Evolutionary conservation across 1,140 invertebrate species (phyloP), one percentile per base, ranked within the genome.

Genomic region (Sogatella furcifera): DNA sequence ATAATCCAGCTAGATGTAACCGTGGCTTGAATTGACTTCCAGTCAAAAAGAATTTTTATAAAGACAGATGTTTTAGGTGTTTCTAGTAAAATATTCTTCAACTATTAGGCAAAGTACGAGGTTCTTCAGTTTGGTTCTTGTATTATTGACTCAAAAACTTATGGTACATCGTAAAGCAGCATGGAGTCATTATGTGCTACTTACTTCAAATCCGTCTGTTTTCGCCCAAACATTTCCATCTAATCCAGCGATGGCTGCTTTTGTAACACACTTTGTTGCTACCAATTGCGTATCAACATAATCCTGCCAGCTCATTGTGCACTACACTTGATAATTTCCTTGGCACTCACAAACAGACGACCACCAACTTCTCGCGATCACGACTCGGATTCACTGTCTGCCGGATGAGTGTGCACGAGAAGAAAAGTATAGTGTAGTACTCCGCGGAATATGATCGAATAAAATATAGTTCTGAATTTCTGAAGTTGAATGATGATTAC

Each of bases 261-360:
- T 92, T 76, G 85, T 88, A 68, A 93, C 89, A 85, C 89, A 92
- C 77, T 84, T 86, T 71, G 90, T 92, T 71, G 90, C 90, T 78
- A 95, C 82, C 80, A 95, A 86, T 80, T 96, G 92, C 82, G 93
- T 95, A 80, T 95, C 92, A 74, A 96, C 90, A 82, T 96, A 96
- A 85, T 93, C 90, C 87, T 95, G 91, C 92, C 92, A 96, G 85
- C 90, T 94, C 91, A 94, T 95, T 73, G 76, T 85, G 73, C 52
- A 57, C 59, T 59, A 41, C 60, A 62, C 60, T 52, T 56, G 62
- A 57, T 52, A 34, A 65, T 60, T 52, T 43, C 31, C 49, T 60
- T 22, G 22, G 15, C 58, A 60, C 58, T 28, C 57, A 60, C 49
- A 60, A 60, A 21, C 14, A 22, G 28, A 46, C 44, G 3, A 52